These are phyloP conservation scores for Bembecia ichneumoniformis DNA, from an alignment of 2,888 invertebrate genomes.

Conservation along the genomic window DNA sequence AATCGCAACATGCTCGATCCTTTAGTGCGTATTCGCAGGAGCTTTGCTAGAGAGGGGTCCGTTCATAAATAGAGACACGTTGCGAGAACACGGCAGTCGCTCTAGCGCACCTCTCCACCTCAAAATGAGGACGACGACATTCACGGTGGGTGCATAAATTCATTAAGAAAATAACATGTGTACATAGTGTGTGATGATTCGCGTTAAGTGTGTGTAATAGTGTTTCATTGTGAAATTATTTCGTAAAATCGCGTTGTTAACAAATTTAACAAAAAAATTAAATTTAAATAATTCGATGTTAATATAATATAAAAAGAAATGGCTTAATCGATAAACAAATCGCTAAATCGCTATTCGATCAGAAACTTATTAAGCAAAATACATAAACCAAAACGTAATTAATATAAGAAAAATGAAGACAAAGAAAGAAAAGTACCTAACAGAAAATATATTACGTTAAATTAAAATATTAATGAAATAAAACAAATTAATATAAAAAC, in stretches of 20 bases:
- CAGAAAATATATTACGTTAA: too few species aligned
- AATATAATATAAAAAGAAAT: neutral
- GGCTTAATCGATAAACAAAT: neutral
- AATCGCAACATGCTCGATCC: conserved; percentile 16
- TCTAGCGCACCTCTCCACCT: conserved; percentile 36
- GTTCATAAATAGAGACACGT: conserved; percentile 42
- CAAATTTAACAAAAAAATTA: neutral
- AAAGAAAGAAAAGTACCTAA: too few species aligned
- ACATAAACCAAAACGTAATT: too few species aligned
- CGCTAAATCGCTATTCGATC: too few species aligned
- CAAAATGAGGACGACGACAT: conserved; percentile 57
- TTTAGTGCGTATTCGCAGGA: conserved; percentile 13
- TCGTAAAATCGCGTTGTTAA: neutral
- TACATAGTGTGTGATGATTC: neutral
- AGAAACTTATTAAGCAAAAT: too few species aligned
- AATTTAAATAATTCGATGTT: neutral
- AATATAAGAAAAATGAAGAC: too few species aligned
- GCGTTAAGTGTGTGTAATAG: neutral
- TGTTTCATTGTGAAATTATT: neutral
- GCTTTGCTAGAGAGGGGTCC: conserved; percentile 39
- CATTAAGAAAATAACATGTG: neutral
- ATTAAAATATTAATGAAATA: too few species aligned
- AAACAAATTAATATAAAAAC: too few species aligned
- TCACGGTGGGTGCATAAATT: conserved; percentile 44
- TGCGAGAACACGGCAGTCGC: conserved; percentile 36